Conservation (phyloP, 2,888 invertebrate species). For the Gortyna flavago region DNA sequence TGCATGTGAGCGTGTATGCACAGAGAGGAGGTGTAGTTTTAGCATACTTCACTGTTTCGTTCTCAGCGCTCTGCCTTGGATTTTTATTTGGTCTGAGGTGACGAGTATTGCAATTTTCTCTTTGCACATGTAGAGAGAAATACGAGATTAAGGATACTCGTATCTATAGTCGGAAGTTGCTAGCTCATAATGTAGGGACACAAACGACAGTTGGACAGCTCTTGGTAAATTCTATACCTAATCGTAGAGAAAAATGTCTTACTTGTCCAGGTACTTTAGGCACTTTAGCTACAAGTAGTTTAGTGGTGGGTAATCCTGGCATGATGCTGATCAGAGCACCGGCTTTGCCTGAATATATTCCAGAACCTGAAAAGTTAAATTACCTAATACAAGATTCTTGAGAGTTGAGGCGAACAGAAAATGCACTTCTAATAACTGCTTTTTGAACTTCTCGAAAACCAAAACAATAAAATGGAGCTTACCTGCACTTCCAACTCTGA, state of each 20-base stretch:
- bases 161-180: not conserved
- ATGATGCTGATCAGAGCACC: slow-evolving; percentile 86
- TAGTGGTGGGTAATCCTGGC: slow-evolving; percentile 83
- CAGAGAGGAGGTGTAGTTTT: too few relatives aligned
- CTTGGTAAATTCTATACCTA: not conserved
- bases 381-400: not conserved
- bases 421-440: not conserved
- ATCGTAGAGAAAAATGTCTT: slow-evolving; percentile 32
- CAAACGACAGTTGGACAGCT: not conserved
- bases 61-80: too few relatives aligned
- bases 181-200: not conserved
- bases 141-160: not conserved
- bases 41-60: too few relatives aligned
- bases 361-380: slow-evolving; percentile 90
- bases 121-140: not conserved
- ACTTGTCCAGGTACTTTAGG: slow-evolving; percentile 87
- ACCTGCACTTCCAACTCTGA: slow-evolving; percentile 89
- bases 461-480: not conserved
- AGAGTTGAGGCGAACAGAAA: not conserved
- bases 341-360: slow-evolving; percentile 92
- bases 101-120: not conserved
- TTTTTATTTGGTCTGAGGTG: too few relatives aligned
- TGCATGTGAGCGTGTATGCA: too few relatives aligned
- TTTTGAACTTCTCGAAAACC: not conserved
- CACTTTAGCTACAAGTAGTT: slow-evolving; percentile 83